Evolutionary conservation across 2,797 vertebrate genomes (phyloP), one percentile per base, ranked within the genome.

Genomic region (Aphelocoma californica): DNA sequence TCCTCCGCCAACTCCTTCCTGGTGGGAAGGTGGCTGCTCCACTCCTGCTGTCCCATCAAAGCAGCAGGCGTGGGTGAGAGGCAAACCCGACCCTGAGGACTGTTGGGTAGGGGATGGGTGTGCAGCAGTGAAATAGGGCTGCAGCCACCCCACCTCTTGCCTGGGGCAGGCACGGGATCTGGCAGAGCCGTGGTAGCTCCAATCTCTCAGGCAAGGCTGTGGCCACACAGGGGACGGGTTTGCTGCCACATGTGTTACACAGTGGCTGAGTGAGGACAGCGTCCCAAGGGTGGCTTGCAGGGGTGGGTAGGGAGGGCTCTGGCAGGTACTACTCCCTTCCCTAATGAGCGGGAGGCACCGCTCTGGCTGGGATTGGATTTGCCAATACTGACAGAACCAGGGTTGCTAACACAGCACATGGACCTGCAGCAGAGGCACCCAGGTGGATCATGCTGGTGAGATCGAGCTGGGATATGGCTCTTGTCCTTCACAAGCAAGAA

Each of bases 301-400:
- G 42, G 74, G 25, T 66, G 85, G 82, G 44, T 45, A 77, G 64
- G 90, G 85, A 92, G 90, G 78, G 40, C 62, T 93, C 78, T 88
- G 58, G 40, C 53, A 44, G n/a, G 29, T 48, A 53, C 80, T 83
- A 74, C 80, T 92, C 69, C 86, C 65, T 78, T 84, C 14, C 1
- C 31, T 92, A 92, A 93, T 54, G 54, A 93, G 91, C 66, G 4
- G 90, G 81, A 95, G 86, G 54, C 83, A 88, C 61, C 5, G 0
- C 65, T 90, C 45, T 0, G 11, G 12, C 88, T 81, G 73, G 69
- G 72, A 9, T 32, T 2, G 15, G 73, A 81, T 95, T 88, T 96
- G 81, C 74, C 81, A 81, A 48, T 53, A 51, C 38, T 13, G 44
- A 72, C 73, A 67, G 89, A 75, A 80, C 48, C 32, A 1, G 64